Evolutionary conservation across 1,140 invertebrate genomes (phyloP).

Genomic region (Drusus annulatus): DNA sequence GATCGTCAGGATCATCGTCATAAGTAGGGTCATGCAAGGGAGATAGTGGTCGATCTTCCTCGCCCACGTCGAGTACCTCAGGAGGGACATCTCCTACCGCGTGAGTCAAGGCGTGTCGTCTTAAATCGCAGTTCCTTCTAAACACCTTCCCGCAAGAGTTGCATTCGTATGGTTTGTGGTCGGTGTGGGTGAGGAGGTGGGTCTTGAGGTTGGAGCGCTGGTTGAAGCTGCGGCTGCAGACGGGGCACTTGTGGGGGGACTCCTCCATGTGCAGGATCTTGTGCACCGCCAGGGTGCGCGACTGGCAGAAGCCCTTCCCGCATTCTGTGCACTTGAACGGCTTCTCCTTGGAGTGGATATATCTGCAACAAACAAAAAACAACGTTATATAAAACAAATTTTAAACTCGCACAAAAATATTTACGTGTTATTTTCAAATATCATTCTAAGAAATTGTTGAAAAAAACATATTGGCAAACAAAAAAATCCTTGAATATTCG

Average conservation of each 20-base stretch:
- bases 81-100: constrained; percentile 86
- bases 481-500: neutral
- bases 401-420: neutral
- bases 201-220: constrained; percentile 94
- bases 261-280: constrained; percentile 92
- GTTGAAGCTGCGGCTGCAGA: constrained; percentile 91
- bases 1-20: constrained; percentile 73
- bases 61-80: constrained; percentile 77
- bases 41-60: constrained; percentile 73
- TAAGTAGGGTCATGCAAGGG: constrained; percentile 70
- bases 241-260: constrained; percentile 91
- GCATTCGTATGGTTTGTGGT: constrained; percentile 95
- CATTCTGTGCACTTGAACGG: constrained; percentile 97
- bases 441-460: neutral
- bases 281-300: constrained; percentile 93
- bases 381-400: neutral
- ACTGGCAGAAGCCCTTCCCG: constrained; percentile 97
- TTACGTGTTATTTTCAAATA: neutral
- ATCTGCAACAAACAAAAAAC: constrained; percentile 79
- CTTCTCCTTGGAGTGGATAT: constrained; percentile 98
- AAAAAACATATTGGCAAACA: neutral
- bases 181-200: constrained; percentile 91
- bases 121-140: constrained; percentile 86
- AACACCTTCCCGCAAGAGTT: constrained; percentile 92
- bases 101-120: constrained; percentile 88